These are phyloP conservation scores for Eumacrocentrus americanus DNA, from an alignment of 2,888 invertebrate species.

Conservation along the genomic window DNA sequence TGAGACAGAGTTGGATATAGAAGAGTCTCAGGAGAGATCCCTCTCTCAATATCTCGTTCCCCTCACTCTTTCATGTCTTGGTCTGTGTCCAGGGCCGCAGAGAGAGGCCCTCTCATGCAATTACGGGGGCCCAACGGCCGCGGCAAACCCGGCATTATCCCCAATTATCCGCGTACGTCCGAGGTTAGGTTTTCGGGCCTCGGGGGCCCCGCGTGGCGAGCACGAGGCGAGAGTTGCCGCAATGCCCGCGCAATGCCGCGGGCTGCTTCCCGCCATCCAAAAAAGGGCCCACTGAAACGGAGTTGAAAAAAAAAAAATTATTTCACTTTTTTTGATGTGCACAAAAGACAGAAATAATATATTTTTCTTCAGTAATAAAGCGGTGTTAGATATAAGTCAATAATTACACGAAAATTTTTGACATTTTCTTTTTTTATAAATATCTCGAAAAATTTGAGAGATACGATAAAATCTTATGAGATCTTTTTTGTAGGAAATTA, in stretches of 20 bases:
- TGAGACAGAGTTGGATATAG: conserved; percentile 34
- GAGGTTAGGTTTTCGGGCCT: conserved; percentile 55
- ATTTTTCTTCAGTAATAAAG: too few relatives aligned
- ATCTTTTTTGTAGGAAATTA: too few relatives aligned
- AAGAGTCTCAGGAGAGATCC: conserved; percentile 29
- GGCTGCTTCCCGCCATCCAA: too few relatives aligned
- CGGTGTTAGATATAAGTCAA: too few relatives aligned
- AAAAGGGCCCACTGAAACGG: too few relatives aligned
- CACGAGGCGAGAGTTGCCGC: conserved; percentile 27
- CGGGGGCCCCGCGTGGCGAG: conserved; percentile 33
- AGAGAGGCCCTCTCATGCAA: conserved; percentile 54
- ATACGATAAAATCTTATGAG: too few relatives aligned
- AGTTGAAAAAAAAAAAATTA: too few relatives aligned
- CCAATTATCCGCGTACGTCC: conserved; percentile 59
- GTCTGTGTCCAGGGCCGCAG: conserved; percentile 36
- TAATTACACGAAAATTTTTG: too few relatives aligned
- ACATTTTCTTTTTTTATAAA: too few relatives aligned
- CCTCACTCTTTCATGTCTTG: conserved; percentile 1
- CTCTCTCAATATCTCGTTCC: conserved; percentile 6
- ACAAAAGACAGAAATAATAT: too few relatives aligned
- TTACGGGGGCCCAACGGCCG: conserved; percentile 50
- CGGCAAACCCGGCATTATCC: conserved; percentile 58
- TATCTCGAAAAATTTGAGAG: too few relatives aligned
- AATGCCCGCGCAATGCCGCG: conserved; percentile 18
- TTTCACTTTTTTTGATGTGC: too few relatives aligned